phyloP scores from a whole-genome alignment of 2,113 vertebrate genomes.

The Mesoclemmys tuberculata region DNA sequence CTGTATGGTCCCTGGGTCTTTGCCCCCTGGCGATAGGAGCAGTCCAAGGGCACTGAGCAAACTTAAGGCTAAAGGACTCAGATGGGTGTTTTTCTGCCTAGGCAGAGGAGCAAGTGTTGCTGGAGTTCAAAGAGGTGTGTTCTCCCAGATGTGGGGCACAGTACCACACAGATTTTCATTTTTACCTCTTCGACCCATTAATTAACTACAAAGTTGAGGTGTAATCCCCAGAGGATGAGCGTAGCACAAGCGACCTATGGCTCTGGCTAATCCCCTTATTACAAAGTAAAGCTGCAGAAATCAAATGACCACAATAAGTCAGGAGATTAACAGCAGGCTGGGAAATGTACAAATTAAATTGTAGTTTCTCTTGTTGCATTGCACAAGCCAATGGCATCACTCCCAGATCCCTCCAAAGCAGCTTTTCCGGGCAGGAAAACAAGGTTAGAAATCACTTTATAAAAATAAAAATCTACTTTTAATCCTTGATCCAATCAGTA shows the following conservation, averaged over 20 bases:
- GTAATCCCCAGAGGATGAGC: conserved; percentile 68
- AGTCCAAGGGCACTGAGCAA: not conserved
- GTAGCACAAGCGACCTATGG: conserved; percentile 35
- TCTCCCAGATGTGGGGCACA: not conserved
- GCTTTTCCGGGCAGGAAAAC: not conserved
- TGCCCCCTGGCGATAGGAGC: not conserved
- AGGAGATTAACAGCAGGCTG: conserved; percentile 59
- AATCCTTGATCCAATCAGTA: not conserved
- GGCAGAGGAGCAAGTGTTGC: not conserved
- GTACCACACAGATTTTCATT: not conserved
- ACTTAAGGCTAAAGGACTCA: not conserved
- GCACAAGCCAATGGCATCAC: not conserved
- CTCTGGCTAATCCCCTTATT: conserved; percentile 56
- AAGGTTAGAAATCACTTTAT: conserved; percentile 41
- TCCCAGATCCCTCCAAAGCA: not conserved
- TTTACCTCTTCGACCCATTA: conserved; percentile 51
- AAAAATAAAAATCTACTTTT: conserved; percentile 16
- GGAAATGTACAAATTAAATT: conserved; percentile 73
- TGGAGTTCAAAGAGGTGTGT: not conserved
- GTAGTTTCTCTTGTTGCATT: conserved; percentile 5
- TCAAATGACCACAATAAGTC: conserved; percentile 34
- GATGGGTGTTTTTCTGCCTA: not conserved
- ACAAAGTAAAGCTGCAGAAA: conserved; percentile 39
- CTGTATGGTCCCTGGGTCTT: not conserved
- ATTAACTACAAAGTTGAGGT: conserved; percentile 14